Percentiles rank a stretch among this genome's conserved stretches.
Conservation (phyloP, 2,113 vertebrate species). For the Daphoenositta chrysoptera region DNA sequence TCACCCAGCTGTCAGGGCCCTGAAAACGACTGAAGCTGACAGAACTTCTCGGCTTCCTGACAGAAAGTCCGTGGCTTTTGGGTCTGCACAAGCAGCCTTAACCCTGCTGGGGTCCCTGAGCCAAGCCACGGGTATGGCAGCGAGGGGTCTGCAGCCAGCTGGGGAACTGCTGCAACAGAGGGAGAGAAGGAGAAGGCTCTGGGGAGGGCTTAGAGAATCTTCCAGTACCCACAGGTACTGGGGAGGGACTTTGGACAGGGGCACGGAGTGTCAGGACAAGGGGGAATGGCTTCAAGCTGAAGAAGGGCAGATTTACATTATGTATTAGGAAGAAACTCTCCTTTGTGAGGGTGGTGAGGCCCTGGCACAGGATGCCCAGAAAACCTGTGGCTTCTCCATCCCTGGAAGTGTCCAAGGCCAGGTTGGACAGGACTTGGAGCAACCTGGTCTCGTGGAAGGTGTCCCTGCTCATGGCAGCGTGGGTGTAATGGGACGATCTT, state of each 20-base stretch:
- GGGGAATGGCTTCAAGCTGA: neutral
- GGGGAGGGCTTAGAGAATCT: neutral
- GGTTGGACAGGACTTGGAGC: fast-evolving
- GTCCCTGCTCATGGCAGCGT: neutral
- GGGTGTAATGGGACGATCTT: neutral
- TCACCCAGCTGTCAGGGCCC: neutral
- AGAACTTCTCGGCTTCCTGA: neutral
- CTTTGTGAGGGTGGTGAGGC: neutral
- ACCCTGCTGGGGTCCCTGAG: neutral
- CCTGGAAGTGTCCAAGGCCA: neutral
- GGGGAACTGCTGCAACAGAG: neutral
- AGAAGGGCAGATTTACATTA: neutral
- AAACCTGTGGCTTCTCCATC: neutral
- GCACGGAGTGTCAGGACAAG: neutral
- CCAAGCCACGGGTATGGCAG: neutral
- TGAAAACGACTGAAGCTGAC: neutral
- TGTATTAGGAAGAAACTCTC: neutral
- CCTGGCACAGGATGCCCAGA: neutral
- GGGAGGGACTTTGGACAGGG: neutral
- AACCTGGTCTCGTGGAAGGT: neutral
- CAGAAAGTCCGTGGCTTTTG: neutral
- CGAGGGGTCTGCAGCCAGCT: neutral
- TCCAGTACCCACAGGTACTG: neutral
- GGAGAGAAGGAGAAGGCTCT: neutral
- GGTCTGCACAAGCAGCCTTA: too few species aligned